Conservation (phyloP, 2,113 vertebrate genomes). For the Hippocampus comes region DNA sequence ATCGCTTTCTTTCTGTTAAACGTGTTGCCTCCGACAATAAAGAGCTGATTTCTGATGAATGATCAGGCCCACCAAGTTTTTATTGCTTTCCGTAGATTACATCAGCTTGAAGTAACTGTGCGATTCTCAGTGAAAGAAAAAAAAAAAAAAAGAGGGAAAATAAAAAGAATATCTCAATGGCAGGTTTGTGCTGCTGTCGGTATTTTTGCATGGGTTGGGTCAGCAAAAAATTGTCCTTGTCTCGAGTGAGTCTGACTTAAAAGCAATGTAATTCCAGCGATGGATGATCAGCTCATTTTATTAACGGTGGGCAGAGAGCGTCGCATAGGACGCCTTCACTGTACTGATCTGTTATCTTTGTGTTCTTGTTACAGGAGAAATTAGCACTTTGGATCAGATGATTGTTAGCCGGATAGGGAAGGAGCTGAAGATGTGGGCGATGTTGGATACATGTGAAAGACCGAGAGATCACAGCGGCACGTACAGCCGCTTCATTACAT, state of each 20-base stretch:
- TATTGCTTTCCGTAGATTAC: slow-evolving; percentile 65
- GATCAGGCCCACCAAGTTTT: slow-evolving; percentile 44
- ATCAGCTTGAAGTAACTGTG: slow-evolving; percentile 45
- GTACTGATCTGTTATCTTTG: not conserved
- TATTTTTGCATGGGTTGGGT: slow-evolving; percentile 22
- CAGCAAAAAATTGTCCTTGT: slow-evolving; percentile 14
- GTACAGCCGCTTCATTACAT: slow-evolving; percentile 3
- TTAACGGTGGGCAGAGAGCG: not conserved
- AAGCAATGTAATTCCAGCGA: slow-evolving; percentile 7
- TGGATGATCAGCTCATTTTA: slow-evolving; percentile 10
- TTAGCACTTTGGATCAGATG: not conserved
- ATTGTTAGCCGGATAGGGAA: not conserved
- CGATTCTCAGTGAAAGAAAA: slow-evolving; percentile 48
- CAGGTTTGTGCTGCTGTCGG: slow-evolving; percentile 24
- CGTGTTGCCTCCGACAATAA: slow-evolving; percentile 44
- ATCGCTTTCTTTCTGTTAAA: slow-evolving; percentile 18
- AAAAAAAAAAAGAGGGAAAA: not conserved
- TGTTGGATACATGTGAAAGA: not conserved
- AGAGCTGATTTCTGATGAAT: slow-evolving; percentile 52
- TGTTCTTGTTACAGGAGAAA: not conserved
- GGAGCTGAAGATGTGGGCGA: not conserved
- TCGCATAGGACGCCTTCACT: not conserved
- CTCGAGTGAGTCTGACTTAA: slow-evolving; percentile 8
- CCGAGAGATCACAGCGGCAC: not conserved
- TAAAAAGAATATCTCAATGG: slow-evolving; percentile 2